phyloP scores from a whole-genome alignment of 2,113 vertebrate genomes.

The Cygnus buccinator region DNA sequence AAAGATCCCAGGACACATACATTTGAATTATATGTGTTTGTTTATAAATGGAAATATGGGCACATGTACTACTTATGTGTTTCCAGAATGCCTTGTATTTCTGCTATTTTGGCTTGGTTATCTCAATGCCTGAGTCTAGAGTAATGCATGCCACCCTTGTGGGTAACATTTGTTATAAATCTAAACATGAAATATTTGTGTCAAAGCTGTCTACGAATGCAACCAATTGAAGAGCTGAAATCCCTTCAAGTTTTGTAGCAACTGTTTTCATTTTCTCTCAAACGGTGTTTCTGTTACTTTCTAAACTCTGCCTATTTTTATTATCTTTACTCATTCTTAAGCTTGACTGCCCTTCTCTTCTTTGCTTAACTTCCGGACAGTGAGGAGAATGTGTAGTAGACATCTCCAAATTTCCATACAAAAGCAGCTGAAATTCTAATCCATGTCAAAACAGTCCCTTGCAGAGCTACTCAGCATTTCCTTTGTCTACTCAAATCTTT shows the following conservation, averaged over 20 bases:
- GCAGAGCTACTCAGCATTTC: constrained; percentile 9
- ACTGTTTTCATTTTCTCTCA: constrained; percentile 55
- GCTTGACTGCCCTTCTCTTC: not conserved
- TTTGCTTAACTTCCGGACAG: constrained; percentile 1
- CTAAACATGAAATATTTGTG: constrained; percentile 48
- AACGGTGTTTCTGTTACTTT: constrained; percentile 33
- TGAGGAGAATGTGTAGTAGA: constrained; percentile 23
- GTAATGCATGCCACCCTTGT: not conserved
- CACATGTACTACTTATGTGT: not conserved
- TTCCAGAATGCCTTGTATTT: not conserved
- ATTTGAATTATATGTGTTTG: not conserved
- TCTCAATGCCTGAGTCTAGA: not conserved
- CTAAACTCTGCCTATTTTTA: constrained; percentile 15
- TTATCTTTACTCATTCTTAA: constrained; percentile 38
- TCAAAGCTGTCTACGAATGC: constrained; percentile 48
- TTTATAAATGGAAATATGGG: not conserved
- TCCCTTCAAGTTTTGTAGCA: constrained; percentile 51
- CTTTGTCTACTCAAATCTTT: not conserved
- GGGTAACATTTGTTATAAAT: constrained; percentile 35
- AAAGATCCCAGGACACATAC: not conserved
- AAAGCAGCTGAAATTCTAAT: constrained; percentile 9
- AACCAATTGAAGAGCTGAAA: constrained; percentile 52
- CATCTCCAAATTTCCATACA: constrained; percentile 24
- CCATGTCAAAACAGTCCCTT: constrained; percentile 34
- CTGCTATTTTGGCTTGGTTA: constrained; percentile 26